Base-by-base conservation (phyloP, 2,113 vertebrate species). In the Engystomops pustulosus region DNA sequence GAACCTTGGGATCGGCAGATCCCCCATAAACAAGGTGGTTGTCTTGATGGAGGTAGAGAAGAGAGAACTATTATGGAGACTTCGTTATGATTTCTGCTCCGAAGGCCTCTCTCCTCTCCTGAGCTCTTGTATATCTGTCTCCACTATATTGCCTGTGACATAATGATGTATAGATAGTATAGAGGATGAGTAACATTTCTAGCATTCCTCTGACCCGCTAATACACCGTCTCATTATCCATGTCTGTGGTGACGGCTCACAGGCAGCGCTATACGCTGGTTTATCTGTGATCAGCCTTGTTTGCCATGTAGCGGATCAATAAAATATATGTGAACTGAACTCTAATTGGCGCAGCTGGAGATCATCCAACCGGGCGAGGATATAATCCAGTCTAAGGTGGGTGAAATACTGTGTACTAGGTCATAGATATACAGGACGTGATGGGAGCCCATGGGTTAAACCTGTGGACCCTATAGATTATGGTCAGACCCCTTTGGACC, bases 241-340 rank as follows among this genome's bases (percentile, higher is more conserved):
- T 20, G 32, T 36, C 62, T 5, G 4, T 36, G 62, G 62, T 67
- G 62, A 67, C 15, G 62, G 30, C 62, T 67, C 62, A 0, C 30
- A 34, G 62, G 7, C 30, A 18, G 30, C 30, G 32, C 30, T 36
- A 65, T 32, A 32, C 5, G 12, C 60, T 65, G 12, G 25, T 17
- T 34, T 65, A 36, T 36, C 62, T 17, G 17, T 67, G 62, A 67
- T 32, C 62, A 15, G 5, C 30, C 60, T 65, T 65, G 60, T 34
- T 36, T 32, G 36, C 62, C 34, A 36, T 67, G 62, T 36, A 67
- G 32, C 30, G 12, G 62, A 67, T 67, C 62, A 67, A 67, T 67
- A 67, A 8, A 36, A 67, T 67, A 67, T 36, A 36, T 67, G 62
- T 67, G 62, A 67, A 67, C 30, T 67, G 62, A 67, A 34, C 30